phyloP scores from a whole-genome alignment of 2,797 vertebrate species.

The Pogonophryne albipinna region DNA sequence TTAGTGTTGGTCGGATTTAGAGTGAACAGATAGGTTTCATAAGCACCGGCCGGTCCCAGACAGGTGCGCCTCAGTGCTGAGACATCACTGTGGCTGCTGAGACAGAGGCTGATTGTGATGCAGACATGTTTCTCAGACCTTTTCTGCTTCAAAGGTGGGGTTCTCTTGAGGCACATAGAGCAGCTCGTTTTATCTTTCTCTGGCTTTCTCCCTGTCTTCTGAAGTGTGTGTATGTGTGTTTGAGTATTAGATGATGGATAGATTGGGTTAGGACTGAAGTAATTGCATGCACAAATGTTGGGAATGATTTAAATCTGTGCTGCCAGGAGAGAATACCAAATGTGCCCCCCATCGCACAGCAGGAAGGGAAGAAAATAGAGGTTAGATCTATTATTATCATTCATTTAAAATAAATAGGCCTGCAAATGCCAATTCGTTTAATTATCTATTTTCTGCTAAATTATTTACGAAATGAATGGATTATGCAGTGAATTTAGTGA shows the following conservation, averaged over 20 bases:
- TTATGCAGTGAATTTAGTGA: no score
- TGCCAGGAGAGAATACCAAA: constrained; percentile 36
- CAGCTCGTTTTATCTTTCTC: constrained; percentile 10
- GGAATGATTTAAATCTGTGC: constrained; percentile 51
- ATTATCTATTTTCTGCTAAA: not conserved
- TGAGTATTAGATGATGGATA: constrained; percentile 25
- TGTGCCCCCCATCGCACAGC: constrained; percentile 4
- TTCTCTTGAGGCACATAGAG: constrained; percentile 38
- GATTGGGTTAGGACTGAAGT: constrained; percentile 24
- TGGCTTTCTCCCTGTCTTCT: constrained; percentile 19
- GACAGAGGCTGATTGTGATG: constrained; percentile 50
- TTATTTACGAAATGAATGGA: no score
- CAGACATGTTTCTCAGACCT: constrained; percentile 44
- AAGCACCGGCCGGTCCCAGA: constrained; percentile 38
- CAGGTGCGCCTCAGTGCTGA: constrained; percentile 60
- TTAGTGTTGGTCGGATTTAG: constrained; percentile 36
- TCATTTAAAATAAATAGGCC: not conserved
- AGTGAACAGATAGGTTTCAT: constrained; percentile 54
- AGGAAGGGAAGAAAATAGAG: not conserved
- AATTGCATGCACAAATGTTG: constrained; percentile 49
- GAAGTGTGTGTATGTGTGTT: not conserved
- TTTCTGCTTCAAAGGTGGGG: constrained; percentile 49
- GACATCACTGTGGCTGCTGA: constrained; percentile 43
- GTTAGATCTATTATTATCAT: not conserved
- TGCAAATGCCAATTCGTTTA: not conserved